Evolutionary conservation across 2,797 vertebrate genomes (phyloP).

Genomic region (Vireo griseus): DNA sequence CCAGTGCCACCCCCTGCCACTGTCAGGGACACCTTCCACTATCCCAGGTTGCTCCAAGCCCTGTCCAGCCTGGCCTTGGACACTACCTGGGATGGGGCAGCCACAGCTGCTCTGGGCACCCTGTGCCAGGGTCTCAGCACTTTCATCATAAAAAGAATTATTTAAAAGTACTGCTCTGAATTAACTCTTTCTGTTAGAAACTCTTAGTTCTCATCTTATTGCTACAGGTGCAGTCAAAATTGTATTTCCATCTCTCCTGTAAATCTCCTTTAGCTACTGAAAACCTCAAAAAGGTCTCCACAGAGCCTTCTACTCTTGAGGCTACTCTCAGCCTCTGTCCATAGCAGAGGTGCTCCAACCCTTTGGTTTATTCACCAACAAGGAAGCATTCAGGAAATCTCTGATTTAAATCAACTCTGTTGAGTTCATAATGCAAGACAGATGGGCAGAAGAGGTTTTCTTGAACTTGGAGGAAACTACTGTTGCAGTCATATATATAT

Average conservation of each 20-base stretch:
- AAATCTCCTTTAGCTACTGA: background rate
- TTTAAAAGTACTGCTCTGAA: background rate
- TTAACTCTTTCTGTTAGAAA: background rate
- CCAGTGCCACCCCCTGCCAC: accelerated
- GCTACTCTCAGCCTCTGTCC: background rate
- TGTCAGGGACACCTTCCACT: background rate
- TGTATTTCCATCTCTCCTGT: background rate
- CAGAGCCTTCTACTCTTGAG: background rate
- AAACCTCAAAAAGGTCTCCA: background rate
- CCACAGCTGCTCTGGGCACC: background rate
- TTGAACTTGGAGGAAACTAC: background rate
- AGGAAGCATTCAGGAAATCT: background rate
- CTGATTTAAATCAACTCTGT: too few species aligned
- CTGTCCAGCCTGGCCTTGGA: accelerated
- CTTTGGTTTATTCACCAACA: background rate
- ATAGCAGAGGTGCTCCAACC: accelerated
- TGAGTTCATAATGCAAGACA: background rate
- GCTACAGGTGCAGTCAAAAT: background rate
- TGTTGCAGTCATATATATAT: background rate
- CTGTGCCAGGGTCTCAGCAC: background rate
- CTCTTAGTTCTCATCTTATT: background rate
- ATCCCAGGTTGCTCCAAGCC: background rate
- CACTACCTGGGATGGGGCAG: background rate
- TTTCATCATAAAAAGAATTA: accelerated
- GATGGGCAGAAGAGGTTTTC: background rate